A percentile compares a stretch with the other conserved stretches of the same genome.
phyloP scores from a whole-genome alignment of 2,888 invertebrate genomes.

The Ormyrus nitidulus region DNA sequence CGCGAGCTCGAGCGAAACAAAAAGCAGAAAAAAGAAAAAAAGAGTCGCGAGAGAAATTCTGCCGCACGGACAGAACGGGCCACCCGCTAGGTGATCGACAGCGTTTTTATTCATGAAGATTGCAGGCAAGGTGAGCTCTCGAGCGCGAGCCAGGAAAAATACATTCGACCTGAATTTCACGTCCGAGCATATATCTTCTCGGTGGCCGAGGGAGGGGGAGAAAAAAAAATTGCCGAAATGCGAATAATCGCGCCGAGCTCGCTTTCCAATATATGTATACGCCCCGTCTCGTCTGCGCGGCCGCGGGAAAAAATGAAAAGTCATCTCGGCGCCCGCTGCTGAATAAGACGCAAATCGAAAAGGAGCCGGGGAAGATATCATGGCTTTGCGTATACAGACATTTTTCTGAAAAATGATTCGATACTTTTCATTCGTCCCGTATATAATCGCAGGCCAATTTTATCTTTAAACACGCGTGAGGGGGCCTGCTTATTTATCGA shows the following conservation, averaged over 20 bases:
- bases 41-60: slow-evolving; percentile 15
- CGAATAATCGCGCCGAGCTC: slow-evolving; percentile 27
- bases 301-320: slow-evolving; percentile 28
- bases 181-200: slow-evolving; percentile 36
- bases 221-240: slow-evolving; percentile 25
- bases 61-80: slow-evolving; percentile 1
- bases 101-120: slow-evolving; percentile 54
- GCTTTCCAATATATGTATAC: slow-evolving; percentile 21
- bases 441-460: slow-evolving; percentile 25
- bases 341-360: no score
- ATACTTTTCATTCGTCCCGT: slow-evolving; percentile 36
- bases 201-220: neutral
- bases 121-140: slow-evolving; percentile 18
- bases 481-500: slow-evolving; percentile 30
- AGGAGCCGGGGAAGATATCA: no score
- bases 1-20: neutral
- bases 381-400: neutral
- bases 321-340: neutral
- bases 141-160: slow-evolving; percentile 24
- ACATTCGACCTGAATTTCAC: slow-evolving; percentile 47
- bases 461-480: slow-evolving; percentile 27
- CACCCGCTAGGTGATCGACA: slow-evolving; percentile 47
- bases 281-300: neutral
- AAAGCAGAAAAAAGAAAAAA: no score
- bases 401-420: slow-evolving; percentile 34